These are phyloP conservation scores for Drosophila ohnishii DNA, from an alignment of 1,140 invertebrate species.

Conservation along the genomic window DNA sequence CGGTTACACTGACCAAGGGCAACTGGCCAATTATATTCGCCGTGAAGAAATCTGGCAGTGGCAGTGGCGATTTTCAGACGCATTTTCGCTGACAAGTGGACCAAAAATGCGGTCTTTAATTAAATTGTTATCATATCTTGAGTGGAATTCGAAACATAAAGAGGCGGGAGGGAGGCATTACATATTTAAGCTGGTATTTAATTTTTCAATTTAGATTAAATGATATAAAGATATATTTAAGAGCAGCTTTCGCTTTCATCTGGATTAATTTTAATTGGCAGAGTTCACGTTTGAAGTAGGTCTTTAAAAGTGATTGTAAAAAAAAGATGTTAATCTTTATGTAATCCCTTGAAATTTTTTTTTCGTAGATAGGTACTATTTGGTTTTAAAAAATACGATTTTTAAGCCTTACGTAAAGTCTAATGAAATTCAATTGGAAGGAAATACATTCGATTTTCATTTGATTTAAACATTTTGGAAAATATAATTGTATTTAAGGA, in stretches of 20 bases:
- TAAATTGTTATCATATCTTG: conserved; percentile 14
- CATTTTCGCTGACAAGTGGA: conserved; percentile 20
- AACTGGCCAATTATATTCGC: conserved; percentile 61
- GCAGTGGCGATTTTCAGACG: conserved; percentile 23
- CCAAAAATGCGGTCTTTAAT: conserved; percentile 33
- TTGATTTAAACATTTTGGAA: neutral
- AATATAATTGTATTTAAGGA: neutral
- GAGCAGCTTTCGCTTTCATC: conserved; percentile 2
- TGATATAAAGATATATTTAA: conserved; percentile 11
- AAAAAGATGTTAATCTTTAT: neutral
- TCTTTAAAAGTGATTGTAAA: neutral
- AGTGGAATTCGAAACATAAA: conserved; percentile 1
- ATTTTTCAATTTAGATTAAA: neutral
- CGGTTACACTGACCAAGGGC: conserved; percentile 58
- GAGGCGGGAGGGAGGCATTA: neutral
- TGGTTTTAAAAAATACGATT: too few species aligned
- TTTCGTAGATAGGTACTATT: too few species aligned
- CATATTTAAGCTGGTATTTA: neutral
- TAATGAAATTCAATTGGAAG: too few species aligned
- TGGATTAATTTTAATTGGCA: neutral
- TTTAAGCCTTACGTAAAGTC: neutral
- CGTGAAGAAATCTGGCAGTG: conserved; percentile 42
- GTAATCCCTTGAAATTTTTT: neutral
- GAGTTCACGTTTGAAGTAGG: neutral
- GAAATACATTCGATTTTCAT: too few species aligned